Percentiles rank a stretch among this genome's conserved stretches.
These are phyloP conservation scores for Antrozous pallidus DNA, from an alignment of 2,797 vertebrate species.

Conservation along the genomic window DNA sequence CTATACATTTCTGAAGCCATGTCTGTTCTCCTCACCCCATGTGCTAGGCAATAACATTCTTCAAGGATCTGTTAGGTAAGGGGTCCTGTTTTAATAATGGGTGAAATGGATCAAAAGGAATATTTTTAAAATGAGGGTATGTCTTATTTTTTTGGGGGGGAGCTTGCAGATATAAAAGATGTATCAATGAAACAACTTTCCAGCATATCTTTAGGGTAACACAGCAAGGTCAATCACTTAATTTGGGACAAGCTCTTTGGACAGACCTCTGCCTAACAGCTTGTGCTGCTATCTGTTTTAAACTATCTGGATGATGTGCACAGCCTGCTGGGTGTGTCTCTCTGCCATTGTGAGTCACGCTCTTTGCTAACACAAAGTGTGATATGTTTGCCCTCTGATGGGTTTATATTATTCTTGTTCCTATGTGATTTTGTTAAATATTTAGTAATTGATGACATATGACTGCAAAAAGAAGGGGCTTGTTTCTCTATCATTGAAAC, in stretches of 20 bases:
- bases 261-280: neutral
- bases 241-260: neutral
- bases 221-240: neutral
- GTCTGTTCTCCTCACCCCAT: neutral
- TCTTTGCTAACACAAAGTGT: neutral
- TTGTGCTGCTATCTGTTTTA: neutral
- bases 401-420: neutral
- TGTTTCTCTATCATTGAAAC: neutral
- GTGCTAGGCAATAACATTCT: neutral
- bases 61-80: neutral
- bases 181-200: neutral
- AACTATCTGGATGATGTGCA: rapidly evolving
- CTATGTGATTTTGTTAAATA: constrained; percentile 35
- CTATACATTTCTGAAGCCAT: neutral
- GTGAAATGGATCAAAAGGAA: neutral
- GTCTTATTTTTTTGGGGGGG: neutral
- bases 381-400: neutral
- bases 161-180: neutral
- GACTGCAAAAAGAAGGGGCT: neutral
- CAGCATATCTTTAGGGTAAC: neutral
- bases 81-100: neutral
- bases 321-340: neutral
- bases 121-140: neutral
- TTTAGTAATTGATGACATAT: constrained; percentile 25
- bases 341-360: neutral